phyloP scores from a whole-genome alignment of 2,888 invertebrate species.

The Melinopterus prodromus region DNA sequence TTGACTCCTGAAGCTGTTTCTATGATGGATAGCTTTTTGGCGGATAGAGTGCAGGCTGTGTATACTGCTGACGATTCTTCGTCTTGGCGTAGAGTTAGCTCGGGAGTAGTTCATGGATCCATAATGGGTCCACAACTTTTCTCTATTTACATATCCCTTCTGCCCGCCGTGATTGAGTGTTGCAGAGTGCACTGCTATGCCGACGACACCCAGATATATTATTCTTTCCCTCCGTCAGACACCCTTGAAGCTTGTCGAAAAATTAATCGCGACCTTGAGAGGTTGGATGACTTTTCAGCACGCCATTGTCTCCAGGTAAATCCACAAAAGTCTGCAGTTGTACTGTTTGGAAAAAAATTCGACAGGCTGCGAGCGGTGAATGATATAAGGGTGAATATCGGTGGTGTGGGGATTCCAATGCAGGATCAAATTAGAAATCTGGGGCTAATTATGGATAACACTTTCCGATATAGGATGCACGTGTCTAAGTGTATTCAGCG shows the following conservation, averaged over 20 bases:
- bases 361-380: no score
- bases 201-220: neutral
- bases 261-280: neutral
- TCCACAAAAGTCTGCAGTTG: neutral
- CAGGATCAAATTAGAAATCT: no score
- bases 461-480: no score
- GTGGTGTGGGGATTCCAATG: no score
- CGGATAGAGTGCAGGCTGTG: slow-evolving; percentile 10
- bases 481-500: no score
- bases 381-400: no score
- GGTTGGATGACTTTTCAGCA: neutral
- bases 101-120: neutral
- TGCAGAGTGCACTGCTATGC: neutral
- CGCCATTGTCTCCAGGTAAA: neutral
- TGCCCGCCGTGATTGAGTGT: no score
- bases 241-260: neutral
- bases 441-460: no score
- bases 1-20: neutral
- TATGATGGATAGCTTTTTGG: neutral
- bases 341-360: no score
- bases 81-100: neutral
- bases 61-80: neutral
- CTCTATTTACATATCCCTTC: neutral
- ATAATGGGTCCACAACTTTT: neutral
- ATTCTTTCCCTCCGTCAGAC: neutral